phyloP scores from a whole-genome alignment of 2,888 invertebrate species.

The Eurytoma adleriae region DNA sequence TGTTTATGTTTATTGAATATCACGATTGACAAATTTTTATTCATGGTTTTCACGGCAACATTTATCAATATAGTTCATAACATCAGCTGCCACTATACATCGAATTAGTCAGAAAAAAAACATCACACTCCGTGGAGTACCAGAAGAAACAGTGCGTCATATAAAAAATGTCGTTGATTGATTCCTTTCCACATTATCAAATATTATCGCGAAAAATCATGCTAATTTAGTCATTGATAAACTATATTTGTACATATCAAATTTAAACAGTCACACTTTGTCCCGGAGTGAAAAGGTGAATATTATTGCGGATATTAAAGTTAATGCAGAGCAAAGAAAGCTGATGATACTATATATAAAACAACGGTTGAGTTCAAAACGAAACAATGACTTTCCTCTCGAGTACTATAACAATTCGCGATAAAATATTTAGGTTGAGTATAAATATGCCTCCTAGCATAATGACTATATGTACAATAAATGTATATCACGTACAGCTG shows the following conservation, averaged over 20 bases:
- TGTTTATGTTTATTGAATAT: not conserved
- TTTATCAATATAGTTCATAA: not conserved
- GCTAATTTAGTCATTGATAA: not conserved
- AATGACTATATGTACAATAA: slow-evolving; percentile 52
- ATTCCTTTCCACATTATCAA: not conserved
- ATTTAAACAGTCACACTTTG: not conserved
- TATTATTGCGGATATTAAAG: not conserved
- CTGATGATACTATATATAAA: slow-evolving; percentile 11
- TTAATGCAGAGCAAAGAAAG: not conserved
- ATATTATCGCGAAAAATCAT: slow-evolving; percentile 13
- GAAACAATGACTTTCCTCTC: slow-evolving; percentile 20
- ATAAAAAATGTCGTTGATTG: slow-evolving; percentile 29
- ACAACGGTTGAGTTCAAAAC: slow-evolving; percentile 28
- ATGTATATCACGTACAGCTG: slow-evolving; percentile 48
- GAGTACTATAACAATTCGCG: slow-evolving; percentile 10
- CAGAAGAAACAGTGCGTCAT: slow-evolving; percentile 24
- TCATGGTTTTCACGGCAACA: not conserved
- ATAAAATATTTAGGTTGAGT: slow-evolving; percentile 44
- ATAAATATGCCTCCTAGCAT: slow-evolving; percentile 40
- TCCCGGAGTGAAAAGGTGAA: not conserved
- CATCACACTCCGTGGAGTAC: slow-evolving; percentile 31
- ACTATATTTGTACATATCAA: slow-evolving; percentile 31
- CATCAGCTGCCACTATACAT: not conserved
- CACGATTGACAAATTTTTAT: not conserved
- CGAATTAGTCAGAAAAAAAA: slow-evolving; percentile 29